A percentile compares a stretch with the other conserved stretches of the same genome.
phyloP scores from a whole-genome alignment of 2,113 vertebrate genomes.

The Atractosteus spatula region DNA sequence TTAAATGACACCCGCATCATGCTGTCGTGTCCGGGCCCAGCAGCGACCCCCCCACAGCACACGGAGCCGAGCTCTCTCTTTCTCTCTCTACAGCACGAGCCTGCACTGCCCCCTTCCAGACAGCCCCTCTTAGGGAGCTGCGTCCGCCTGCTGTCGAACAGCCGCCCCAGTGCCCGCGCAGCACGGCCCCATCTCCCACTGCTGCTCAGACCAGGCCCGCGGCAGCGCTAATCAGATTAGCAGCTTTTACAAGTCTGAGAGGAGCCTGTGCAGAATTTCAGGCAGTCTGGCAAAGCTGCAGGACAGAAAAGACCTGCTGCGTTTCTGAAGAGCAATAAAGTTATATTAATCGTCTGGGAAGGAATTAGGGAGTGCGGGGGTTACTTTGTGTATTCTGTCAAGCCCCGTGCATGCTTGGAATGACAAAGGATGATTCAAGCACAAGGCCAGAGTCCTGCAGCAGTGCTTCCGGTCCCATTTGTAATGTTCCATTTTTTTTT shows the following conservation, averaged over 20 bases:
- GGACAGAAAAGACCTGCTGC: background rate
- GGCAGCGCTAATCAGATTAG: slow-evolving; percentile 50
- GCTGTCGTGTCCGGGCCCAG: slow-evolving; percentile 27
- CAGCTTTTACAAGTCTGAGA: slow-evolving; percentile 46
- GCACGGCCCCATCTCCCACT: background rate
- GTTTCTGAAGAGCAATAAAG: background rate
- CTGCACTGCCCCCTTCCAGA: background rate
- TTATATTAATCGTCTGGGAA: background rate
- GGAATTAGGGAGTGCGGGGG: background rate
- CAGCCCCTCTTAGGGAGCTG: background rate
- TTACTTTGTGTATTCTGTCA: background rate
- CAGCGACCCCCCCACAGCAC: background rate
- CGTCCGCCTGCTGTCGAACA: too few species aligned
- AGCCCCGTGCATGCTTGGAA: background rate
- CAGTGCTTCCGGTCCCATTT: too few species aligned
- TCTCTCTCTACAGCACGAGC: too few species aligned
- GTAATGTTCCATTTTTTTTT: too few species aligned
- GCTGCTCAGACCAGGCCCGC: slow-evolving; percentile 41
- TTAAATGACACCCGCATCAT: slow-evolving; percentile 45
- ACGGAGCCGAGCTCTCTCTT: too few species aligned
- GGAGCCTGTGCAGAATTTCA: slow-evolving; percentile 38
- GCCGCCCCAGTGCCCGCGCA: background rate
- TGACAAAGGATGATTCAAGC: too few species aligned
- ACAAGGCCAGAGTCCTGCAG: too few species aligned
- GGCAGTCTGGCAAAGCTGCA: background rate